Percentiles rank a stretch among this genome's conserved stretches.
These are phyloP conservation scores for Brachymystax lenok DNA, from an alignment of 2,797 vertebrate species.

Conservation along the genomic window DNA sequence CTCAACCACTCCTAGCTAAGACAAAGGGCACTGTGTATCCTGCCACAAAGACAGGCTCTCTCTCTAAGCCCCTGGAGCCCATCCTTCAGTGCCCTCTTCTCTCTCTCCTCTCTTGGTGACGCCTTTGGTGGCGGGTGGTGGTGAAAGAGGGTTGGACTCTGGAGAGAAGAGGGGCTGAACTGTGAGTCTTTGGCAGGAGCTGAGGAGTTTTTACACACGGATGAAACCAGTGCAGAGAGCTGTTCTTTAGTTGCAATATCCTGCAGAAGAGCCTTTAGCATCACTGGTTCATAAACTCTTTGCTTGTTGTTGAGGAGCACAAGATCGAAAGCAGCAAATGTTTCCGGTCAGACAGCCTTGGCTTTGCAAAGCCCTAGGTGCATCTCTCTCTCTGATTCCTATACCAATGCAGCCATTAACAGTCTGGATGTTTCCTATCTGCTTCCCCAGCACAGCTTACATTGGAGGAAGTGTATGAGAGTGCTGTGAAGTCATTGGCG, in stretches of 20 bases:
- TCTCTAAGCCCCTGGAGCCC: slow-evolving; percentile 49
- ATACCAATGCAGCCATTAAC: slow-evolving; percentile 71
- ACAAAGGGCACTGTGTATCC: slow-evolving; percentile 73
- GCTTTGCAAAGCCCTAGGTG: slow-evolving; percentile 85
- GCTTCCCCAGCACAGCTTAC: slow-evolving; percentile 61
- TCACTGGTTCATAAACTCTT: slow-evolving; percentile 53
- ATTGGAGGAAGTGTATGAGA: slow-evolving; percentile 54
- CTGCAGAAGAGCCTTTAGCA: slow-evolving; percentile 45
- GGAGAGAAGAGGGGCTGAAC: slow-evolving; percentile 44
- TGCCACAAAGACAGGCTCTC: slow-evolving; percentile 70
- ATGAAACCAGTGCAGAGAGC: slow-evolving; percentile 57
- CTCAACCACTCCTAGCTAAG: slow-evolving; percentile 35
- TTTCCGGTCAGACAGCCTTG: slow-evolving; percentile 84
- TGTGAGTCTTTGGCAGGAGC: slow-evolving; percentile 54
- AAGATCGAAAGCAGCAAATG: slow-evolving; percentile 73
- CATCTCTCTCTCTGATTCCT: slow-evolving; percentile 71
- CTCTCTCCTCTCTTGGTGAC: slow-evolving; percentile 61
- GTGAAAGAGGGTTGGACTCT: slow-evolving; percentile 65
- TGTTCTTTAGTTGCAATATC: slow-evolving; percentile 40
- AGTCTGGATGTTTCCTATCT: slow-evolving; percentile 65
- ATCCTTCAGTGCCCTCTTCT: slow-evolving; percentile 52
- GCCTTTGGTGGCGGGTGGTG: slow-evolving; percentile 59
- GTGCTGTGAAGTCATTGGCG: slow-evolving; percentile 45
- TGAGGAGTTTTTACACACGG: slow-evolving; percentile 50
- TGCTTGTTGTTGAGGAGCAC: slow-evolving; percentile 66